Evolutionary conservation across 1,140 invertebrate genomes (phyloP).

Genomic region (Achroia grisella): DNA sequence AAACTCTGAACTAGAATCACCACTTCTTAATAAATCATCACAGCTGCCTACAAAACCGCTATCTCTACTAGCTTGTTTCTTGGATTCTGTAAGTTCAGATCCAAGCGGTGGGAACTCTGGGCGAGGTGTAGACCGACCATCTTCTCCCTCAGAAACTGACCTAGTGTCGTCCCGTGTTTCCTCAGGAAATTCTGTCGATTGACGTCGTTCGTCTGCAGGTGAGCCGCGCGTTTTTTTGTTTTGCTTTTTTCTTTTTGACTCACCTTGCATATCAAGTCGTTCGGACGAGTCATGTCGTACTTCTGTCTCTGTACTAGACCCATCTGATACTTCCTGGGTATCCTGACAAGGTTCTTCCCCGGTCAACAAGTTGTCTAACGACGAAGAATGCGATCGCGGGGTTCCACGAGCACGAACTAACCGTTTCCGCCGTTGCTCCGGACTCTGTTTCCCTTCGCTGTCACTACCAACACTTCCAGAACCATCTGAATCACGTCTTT

Average conservation of each 20-base stretch:
- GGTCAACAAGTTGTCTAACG: constrained; percentile 82
- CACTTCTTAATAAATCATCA: constrained; percentile 84
- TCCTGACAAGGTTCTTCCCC: constrained; percentile 73
- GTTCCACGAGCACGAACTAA: constrained; percentile 86
- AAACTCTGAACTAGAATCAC: constrained; percentile 73
- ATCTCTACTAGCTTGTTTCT: constrained; percentile 87
- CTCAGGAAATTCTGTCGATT: constrained; percentile 60
- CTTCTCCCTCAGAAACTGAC: constrained; percentile 77
- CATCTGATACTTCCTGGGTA: constrained; percentile 77
- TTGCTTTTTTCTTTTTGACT: constrained; percentile 88
- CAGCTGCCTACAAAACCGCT: constrained; percentile 92
- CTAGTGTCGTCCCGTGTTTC: constrained; percentile 75
- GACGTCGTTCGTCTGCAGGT: constrained; percentile 72
- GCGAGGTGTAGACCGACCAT: constrained; percentile 77
- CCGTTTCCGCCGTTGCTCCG: constrained; percentile 86
- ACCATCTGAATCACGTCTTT: constrained; percentile 85
- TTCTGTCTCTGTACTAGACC: constrained; percentile 85
- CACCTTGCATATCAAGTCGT: constrained; percentile 83
- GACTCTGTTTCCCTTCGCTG: constrained; percentile 89
- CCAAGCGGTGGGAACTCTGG: constrained; percentile 74
- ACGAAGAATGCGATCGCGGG: constrained; percentile 85
- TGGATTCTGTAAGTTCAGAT: constrained; percentile 71
- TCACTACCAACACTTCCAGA: constrained; percentile 89
- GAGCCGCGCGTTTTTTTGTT: constrained; percentile 76
- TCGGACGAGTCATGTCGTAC: constrained; percentile 83